phyloP scores from a whole-genome alignment of 2,113 vertebrate genomes.

The Oxygymnocypris stewartii region DNA sequence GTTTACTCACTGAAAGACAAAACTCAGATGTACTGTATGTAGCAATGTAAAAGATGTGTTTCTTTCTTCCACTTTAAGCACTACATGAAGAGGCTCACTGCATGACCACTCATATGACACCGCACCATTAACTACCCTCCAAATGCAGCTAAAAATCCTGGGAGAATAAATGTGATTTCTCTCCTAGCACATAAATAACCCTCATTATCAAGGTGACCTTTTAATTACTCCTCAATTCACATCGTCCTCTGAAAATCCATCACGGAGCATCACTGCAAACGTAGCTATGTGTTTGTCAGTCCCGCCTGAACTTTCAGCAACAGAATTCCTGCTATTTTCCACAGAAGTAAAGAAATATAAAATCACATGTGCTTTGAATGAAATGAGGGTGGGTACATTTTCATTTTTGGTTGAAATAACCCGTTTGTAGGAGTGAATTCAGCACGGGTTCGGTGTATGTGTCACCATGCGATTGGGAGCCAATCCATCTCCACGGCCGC shows the following conservation, averaged over 20 bases:
- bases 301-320: neutral
- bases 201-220: slow-evolving; percentile 25
- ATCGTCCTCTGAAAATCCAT: neutral
- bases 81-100: neutral
- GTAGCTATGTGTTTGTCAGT: neutral
- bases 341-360: neutral
- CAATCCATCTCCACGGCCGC: slow-evolving; percentile 15
- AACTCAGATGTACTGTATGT: neutral
- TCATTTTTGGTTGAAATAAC: slow-evolving; percentile 5
- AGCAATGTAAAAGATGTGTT: neutral
- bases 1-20: neutral
- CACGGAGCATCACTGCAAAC: neutral
- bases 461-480: neutral
- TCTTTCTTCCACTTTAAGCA: neutral
- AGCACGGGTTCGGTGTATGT: neutral
- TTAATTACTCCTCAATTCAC: neutral
- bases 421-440: neutral
- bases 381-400: neutral
- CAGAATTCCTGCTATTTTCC: neutral
- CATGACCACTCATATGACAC: neutral
- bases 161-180: neutral
- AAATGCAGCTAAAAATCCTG: neutral
- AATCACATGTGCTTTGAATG: neutral
- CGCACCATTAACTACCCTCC: neutral
- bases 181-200: neutral